Conservation (phyloP, 2,113 vertebrate genomes). For the Gambusia holbrooki region DNA sequence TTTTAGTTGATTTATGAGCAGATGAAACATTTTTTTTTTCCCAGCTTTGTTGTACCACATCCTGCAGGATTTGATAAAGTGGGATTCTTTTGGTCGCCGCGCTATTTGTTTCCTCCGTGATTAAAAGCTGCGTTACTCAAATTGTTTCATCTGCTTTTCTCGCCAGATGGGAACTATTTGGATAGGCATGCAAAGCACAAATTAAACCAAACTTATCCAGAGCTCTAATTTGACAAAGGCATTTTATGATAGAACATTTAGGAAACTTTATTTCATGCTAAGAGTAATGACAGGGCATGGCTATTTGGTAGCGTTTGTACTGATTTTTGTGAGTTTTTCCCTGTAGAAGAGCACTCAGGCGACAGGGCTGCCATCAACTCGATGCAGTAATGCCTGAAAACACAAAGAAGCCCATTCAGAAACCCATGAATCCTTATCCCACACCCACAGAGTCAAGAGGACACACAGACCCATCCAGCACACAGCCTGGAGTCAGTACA, state of each 20-base stretch:
- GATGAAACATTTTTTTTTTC: slow-evolving; percentile 43
- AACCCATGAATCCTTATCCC: slow-evolving; percentile 35
- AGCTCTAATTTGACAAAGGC: neutral
- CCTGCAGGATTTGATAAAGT: slow-evolving; percentile 1
- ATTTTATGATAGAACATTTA: neutral
- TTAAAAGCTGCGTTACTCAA: slow-evolving; percentile 48
- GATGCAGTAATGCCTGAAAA: slow-evolving; percentile 31
- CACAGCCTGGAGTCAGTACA: slow-evolving; percentile 66
- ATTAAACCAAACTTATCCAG: slow-evolving; percentile 24
- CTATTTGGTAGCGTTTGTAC: neutral
- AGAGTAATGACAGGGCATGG: neutral
- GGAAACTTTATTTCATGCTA: neutral
- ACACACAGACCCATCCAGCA: slow-evolving; percentile 49
- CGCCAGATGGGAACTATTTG: slow-evolving; percentile 67
- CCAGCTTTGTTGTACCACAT: slow-evolving; percentile 6
- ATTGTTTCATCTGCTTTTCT: slow-evolving; percentile 44
- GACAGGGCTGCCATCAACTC: slow-evolving; percentile 39
- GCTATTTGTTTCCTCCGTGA: slow-evolving; percentile 43
- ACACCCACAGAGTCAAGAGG: slow-evolving; percentile 57
- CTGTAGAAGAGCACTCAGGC: slow-evolving; percentile 26
- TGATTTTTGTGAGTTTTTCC: slow-evolving; percentile 8
- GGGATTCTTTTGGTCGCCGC: slow-evolving; percentile 46
- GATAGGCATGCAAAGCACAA: slow-evolving; percentile 51
- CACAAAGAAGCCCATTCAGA: slow-evolving; percentile 71
- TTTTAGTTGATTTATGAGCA: slow-evolving; percentile 27